Conservation (phyloP, 2,797 vertebrate genomes). For the Rhinogobio ventralis region DNA sequence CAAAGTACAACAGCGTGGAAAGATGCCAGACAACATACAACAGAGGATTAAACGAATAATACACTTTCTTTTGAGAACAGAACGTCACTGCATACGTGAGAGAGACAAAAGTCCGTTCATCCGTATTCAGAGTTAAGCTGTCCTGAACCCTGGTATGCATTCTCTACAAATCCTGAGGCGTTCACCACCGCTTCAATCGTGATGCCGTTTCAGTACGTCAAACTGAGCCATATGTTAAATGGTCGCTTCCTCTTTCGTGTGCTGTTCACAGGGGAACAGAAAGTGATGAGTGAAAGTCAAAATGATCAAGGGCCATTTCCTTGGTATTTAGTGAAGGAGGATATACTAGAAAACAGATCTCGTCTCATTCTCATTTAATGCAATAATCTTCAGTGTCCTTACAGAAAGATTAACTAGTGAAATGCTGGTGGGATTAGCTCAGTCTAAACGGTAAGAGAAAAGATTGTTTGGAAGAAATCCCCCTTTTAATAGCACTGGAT, state of each 20-base stretch:
- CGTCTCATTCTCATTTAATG: constrained; percentile 2
- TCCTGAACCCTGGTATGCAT: neutral
- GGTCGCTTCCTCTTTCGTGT: constrained; percentile 70
- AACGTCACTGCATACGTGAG: neutral
- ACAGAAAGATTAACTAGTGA: neutral
- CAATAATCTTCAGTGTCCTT: neutral
- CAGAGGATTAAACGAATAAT: neutral
- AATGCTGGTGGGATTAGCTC: neutral
- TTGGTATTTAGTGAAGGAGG: neutral
- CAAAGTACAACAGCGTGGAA: neutral
- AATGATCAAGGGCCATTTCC: constrained; percentile 22
- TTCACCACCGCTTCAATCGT: neutral
- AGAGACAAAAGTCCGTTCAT: neutral
- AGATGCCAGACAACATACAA: neutral
- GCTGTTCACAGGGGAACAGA: constrained; percentile 43
- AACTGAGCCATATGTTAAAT: constrained; percentile 38
- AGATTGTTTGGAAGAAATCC: neutral
- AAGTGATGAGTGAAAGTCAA: constrained; percentile 54
- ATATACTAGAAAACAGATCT: constrained; percentile 45
- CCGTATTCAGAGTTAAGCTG: neutral
- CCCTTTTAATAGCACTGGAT: neutral
- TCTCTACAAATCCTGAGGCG: neutral
- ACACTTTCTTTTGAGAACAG: neutral
- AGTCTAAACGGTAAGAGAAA: neutral
- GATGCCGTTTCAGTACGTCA: constrained; percentile 11